phyloP scores from a whole-genome alignment of 2,797 vertebrate genomes.

The Gouania willdenowi region DNA sequence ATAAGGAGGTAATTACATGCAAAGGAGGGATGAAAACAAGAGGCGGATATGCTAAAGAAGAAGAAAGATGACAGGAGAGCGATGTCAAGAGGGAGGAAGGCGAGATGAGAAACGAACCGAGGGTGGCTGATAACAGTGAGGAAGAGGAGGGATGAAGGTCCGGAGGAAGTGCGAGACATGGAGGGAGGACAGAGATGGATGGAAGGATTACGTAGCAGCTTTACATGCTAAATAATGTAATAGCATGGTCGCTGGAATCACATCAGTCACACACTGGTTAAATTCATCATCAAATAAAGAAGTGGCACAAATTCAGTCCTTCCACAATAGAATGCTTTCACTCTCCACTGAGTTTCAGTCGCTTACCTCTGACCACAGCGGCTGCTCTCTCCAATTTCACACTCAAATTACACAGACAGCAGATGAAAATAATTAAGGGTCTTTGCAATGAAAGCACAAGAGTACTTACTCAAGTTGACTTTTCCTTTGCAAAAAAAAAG shows the following conservation, averaged over 20 bases:
- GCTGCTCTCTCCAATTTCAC: slow-evolving; percentile 36
- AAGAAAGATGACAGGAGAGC: slow-evolving; percentile 1
- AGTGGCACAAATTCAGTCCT: neutral
- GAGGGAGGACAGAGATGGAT: slow-evolving; percentile 41
- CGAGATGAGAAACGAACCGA: slow-evolving; percentile 10
- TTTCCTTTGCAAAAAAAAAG: neutral
- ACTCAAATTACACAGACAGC: slow-evolving; percentile 7
- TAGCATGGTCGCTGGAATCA: slow-evolving; percentile 28
- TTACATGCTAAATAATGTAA: slow-evolving; percentile 33
- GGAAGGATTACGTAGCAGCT: slow-evolving; percentile 24
- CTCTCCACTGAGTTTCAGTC: slow-evolving; percentile 15
- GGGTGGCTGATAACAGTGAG: neutral
- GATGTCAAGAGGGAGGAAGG: slow-evolving; percentile 10
- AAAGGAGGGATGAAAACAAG: slow-evolving; percentile 16
- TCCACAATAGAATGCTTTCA: neutral
- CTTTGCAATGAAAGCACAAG: slow-evolving; percentile 11
- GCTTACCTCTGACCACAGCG: slow-evolving; percentile 37
- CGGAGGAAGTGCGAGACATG: slow-evolving; percentile 25
- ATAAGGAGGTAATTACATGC: neutral
- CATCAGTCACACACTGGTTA: slow-evolving; percentile 40
- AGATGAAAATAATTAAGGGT: slow-evolving; percentile 32
- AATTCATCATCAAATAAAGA: slow-evolving; percentile 43
- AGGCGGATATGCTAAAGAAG: slow-evolving; percentile 2
- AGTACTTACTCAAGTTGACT: slow-evolving; percentile 19
- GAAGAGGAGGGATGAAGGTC: slow-evolving; percentile 13